These are phyloP conservation scores for Mohoua ochrocephala DNA, from an alignment of 2,113 vertebrate species.

Conservation along the genomic window DNA sequence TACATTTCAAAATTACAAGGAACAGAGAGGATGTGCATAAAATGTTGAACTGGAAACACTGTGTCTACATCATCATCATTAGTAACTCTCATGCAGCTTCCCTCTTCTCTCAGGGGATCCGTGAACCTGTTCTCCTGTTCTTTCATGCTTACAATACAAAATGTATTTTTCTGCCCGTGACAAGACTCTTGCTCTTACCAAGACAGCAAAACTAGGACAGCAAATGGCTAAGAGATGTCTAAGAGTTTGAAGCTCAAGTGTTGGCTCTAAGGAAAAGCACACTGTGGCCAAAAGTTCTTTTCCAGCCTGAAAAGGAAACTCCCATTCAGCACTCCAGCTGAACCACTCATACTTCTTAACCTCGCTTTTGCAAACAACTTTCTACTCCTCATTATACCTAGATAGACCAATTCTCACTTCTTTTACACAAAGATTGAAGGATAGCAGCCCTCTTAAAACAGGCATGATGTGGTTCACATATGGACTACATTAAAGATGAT, in stretches of 20 bases:
- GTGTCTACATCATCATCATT: neutral
- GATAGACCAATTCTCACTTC: neutral
- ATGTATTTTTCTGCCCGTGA: neutral
- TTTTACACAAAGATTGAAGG: neutral
- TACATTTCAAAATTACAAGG: neutral
- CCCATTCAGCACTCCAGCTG: neutral
- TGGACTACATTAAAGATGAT: fast-evolving
- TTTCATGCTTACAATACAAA: neutral
- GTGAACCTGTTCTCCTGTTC: fast-evolving
- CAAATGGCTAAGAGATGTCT: neutral
- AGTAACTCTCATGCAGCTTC: neutral
- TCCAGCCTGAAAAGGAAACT: neutral
- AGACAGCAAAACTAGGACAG: neutral
- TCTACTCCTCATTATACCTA: neutral
- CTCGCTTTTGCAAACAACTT: neutral
- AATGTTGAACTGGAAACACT: neutral
- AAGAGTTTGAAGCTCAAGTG: neutral
- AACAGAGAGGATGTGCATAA: neutral
- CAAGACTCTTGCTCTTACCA: neutral
- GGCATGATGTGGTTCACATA: neutral
- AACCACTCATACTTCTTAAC: neutral
- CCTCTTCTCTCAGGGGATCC: fast-evolving
- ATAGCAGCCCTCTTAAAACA: neutral
- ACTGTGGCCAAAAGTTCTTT: neutral
- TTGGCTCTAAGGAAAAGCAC: neutral